Conservation (phyloP, 2,888 invertebrate species). For the Stramonita haemastoma region DNA sequence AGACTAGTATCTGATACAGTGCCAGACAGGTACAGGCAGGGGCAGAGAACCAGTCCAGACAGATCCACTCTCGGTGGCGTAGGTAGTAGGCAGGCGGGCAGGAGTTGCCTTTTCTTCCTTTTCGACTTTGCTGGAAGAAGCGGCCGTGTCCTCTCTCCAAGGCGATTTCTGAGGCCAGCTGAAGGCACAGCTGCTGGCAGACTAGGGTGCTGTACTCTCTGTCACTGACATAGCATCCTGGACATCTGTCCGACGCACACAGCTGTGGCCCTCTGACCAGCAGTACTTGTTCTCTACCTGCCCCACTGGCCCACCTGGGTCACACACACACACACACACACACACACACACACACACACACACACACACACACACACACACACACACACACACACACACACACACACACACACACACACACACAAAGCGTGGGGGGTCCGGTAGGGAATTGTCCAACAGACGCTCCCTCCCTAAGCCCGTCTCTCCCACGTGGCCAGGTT, state of each 20-base stretch:
- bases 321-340: too few species aligned
- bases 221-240: neutral
- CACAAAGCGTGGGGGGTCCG: too few species aligned
- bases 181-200: neutral
- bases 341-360: too few species aligned
- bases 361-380: too few species aligned
- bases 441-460: too few species aligned
- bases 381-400: too few species aligned
- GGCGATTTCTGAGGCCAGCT: neutral
- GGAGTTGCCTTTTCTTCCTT: conserved; percentile 6
- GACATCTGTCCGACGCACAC: neutral
- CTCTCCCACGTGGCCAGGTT: too few species aligned
- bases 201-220: neutral
- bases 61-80: neutral
- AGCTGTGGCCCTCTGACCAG: neutral
- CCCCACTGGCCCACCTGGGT: too few species aligned
- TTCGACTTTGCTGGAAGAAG: conserved; percentile 13
- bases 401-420: too few species aligned
- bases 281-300: too few species aligned
- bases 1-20: neutral
- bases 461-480: too few species aligned
- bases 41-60: neutral
- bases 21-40: neutral
- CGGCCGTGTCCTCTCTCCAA: neutral
- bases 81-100: neutral